phyloP scores from a whole-genome alignment of 2,797 vertebrate genomes.

The Onychomys arenicola region DNA sequence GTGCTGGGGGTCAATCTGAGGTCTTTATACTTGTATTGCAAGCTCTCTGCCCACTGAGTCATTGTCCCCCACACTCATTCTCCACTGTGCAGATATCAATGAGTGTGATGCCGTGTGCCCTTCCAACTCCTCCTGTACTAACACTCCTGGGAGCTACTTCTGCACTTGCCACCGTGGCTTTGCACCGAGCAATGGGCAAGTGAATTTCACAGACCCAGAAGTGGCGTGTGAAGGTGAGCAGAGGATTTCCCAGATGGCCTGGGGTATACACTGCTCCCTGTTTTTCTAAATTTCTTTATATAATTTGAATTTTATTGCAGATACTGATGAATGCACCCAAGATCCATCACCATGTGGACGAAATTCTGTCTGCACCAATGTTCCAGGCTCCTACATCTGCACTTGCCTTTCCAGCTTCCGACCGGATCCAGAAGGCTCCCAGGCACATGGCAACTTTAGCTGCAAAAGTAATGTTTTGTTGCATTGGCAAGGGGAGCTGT shows the following conservation, averaged over 20 bases:
- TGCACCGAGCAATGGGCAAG: not conserved
- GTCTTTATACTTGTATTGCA: not conserved
- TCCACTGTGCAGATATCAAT: constrained; percentile 10
- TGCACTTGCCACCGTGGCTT: constrained; percentile 64
- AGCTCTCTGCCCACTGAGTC: not conserved
- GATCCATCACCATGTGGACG: constrained; percentile 28
- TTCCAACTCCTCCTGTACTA: constrained; percentile 2
- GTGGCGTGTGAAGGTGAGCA: constrained; percentile 15
- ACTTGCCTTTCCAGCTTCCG: constrained; percentile 12
- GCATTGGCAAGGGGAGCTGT: not conserved
- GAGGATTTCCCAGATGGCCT: not conserved
- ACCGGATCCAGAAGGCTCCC: not conserved
- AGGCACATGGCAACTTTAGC: constrained; percentile 44
- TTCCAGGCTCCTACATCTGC: constrained; percentile 63
- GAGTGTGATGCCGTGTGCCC: constrained; percentile 49
- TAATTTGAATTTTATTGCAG: constrained; percentile 31
- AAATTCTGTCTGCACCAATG: constrained; percentile 64
- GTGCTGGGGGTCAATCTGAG: not conserved
- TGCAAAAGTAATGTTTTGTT: constrained; percentile 66
- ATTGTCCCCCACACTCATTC: not conserved
- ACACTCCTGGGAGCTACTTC: constrained; percentile 61
- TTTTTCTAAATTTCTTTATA: not conserved
- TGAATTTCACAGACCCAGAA: not conserved
- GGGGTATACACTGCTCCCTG: not conserved
- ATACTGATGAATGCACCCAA: constrained; percentile 64